phyloP scores from a whole-genome alignment of 2,113 vertebrate species.

The Cyrtonyx montezumae region DNA sequence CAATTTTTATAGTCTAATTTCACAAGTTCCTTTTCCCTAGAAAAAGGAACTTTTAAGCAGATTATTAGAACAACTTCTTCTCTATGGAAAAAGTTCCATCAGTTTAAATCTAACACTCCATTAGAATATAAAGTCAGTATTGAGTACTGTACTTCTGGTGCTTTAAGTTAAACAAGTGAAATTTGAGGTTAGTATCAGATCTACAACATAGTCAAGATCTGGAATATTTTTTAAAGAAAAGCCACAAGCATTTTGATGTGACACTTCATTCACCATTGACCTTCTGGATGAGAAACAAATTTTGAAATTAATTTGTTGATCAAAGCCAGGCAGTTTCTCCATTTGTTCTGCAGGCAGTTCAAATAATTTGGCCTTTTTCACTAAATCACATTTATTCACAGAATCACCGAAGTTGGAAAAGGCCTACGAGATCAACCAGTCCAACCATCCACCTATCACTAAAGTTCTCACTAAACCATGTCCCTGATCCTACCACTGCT shows the following conservation, averaged over 20 bases:
- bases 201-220: neutral
- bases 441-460: too few relatives aligned
- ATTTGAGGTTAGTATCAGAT: neutral
- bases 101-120: neutral
- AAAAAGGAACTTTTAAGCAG: neutral
- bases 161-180: neutral
- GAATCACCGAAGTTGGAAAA: too few relatives aligned
- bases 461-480: too few relatives aligned
- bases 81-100: neutral
- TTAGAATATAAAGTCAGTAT: neutral
- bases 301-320: neutral
- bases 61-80: neutral
- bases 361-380: neutral
- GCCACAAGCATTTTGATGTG: neutral
- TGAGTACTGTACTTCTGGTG: neutral
- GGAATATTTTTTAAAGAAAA: neutral
- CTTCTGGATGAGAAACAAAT: slow-evolving; percentile 60
- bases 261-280: slow-evolving; percentile 18
- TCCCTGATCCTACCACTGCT: neutral
- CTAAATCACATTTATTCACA: neutral
- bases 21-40: neutral
- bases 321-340: neutral
- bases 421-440: too few relatives aligned
- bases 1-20: neutral
- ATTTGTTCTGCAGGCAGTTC: neutral